A percentile compares a stretch with the other conserved stretches of the same genome.
These are phyloP conservation scores for Brachionichthys hirsutus DNA, from an alignment of 2,113 vertebrate species.

Conservation along the genomic window DNA sequence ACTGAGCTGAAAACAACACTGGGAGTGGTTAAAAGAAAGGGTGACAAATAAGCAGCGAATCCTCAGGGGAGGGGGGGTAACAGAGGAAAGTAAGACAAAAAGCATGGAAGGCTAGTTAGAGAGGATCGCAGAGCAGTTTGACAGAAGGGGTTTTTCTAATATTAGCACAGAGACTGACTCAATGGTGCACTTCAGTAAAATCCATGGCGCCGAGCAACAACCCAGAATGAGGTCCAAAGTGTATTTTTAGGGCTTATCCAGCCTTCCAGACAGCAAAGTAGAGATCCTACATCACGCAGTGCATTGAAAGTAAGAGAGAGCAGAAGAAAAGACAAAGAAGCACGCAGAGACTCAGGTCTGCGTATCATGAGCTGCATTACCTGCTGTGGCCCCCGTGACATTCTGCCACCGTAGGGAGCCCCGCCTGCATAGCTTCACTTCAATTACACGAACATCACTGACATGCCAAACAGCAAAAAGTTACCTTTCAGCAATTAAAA, in stretches of 20 bases:
- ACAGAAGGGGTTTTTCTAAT: slow-evolving; percentile 38
- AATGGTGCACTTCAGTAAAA: slow-evolving; percentile 36
- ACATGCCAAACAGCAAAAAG: slow-evolving; percentile 21
- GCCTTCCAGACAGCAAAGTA: slow-evolving; percentile 11
- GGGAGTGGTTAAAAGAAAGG: slow-evolving; percentile 15
- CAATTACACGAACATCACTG: slow-evolving; percentile 33
- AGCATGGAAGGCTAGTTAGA: slow-evolving; percentile 26
- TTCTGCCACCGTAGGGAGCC: slow-evolving; percentile 24
- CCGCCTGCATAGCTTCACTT: slow-evolving; percentile 34
- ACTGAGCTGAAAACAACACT: slow-evolving; percentile 15
- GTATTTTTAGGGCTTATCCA: slow-evolving; percentile 34
- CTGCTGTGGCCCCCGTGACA: slow-evolving; percentile 57
- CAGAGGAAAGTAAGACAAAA: slow-evolving; percentile 31
- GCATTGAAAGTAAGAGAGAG: slow-evolving; percentile 27
- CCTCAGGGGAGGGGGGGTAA: slow-evolving; percentile 28
- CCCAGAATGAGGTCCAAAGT: slow-evolving; percentile 10
- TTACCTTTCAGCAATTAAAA: slow-evolving; percentile 40
- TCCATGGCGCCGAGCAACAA: slow-evolving; percentile 1
- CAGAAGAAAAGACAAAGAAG: not conserved
- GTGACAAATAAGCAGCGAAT: slow-evolving; percentile 44
- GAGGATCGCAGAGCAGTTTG: slow-evolving; percentile 33
- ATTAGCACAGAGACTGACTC: slow-evolving; percentile 28
- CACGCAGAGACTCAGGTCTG: not conserved
- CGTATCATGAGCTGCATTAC: slow-evolving; percentile 16
- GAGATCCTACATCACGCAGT: slow-evolving; percentile 4